These are phyloP conservation scores for Lycocerus yunnanus DNA, from an alignment of 2,888 invertebrate genomes.

Conservation along the genomic window DNA sequence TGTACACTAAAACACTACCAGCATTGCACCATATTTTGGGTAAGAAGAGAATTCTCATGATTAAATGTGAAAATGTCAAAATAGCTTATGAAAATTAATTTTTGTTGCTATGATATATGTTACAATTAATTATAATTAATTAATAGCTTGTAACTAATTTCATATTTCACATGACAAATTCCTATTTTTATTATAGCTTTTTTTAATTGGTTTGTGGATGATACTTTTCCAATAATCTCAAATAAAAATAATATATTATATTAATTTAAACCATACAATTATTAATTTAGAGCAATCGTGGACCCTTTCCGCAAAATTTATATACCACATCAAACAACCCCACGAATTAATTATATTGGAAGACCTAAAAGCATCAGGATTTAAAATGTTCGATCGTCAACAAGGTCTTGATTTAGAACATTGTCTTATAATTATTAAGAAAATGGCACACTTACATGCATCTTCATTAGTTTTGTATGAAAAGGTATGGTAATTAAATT, in stretches of 20 bases:
- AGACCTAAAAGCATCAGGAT: constrained; percentile 61
- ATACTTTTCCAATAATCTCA: too few relatives aligned
- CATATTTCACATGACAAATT: too few relatives aligned
- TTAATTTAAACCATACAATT: too few relatives aligned
- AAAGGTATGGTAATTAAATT: constrained; percentile 50
- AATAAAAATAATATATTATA: too few relatives aligned
- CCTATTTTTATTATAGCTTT: too few relatives aligned
- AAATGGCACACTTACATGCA: constrained; percentile 62
- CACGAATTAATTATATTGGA: constrained; percentile 58
- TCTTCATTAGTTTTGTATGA: constrained; percentile 59
- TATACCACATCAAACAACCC: constrained; percentile 35
- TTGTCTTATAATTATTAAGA: constrained; percentile 56
- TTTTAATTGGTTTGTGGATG: too few relatives aligned
- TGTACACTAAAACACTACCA: constrained; percentile 55
- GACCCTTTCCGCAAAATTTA: neutral
- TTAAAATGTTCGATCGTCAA: constrained; percentile 59
- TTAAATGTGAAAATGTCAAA: too few relatives aligned
- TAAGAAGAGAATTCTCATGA: too few relatives aligned
- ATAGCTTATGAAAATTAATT: too few relatives aligned
- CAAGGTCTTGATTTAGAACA: constrained; percentile 62
- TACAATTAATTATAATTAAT: too few relatives aligned
- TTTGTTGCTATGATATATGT: too few relatives aligned
- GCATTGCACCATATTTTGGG: constrained; percentile 53
- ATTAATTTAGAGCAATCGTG: neutral
- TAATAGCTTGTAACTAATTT: too few relatives aligned